These are phyloP conservation scores for Agrilus biguttatus DNA, from an alignment of 2,888 invertebrate species.

Conservation along the genomic window DNA sequence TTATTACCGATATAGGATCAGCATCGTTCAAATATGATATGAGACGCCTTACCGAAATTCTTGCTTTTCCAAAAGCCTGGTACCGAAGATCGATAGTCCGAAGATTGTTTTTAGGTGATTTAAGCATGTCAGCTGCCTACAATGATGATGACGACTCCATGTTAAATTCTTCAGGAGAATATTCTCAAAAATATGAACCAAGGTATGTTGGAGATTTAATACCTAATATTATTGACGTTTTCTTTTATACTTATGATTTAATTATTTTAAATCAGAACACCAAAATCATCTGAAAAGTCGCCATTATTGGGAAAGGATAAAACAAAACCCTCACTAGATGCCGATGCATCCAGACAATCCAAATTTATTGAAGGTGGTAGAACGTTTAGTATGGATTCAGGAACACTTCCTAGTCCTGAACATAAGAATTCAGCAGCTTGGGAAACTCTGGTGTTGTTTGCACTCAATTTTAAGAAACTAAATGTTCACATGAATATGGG, in stretches of 20 bases:
- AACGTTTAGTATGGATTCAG: constrained; percentile 40
- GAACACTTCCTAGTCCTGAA: constrained; percentile 37
- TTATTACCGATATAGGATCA: constrained; percentile 88
- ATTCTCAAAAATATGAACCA: constrained; percentile 10
- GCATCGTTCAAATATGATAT: constrained; percentile 98
- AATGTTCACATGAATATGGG: constrained; percentile 99
- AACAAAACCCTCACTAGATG: constrained; percentile 40
- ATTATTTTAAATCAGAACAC: constrained; percentile 3
- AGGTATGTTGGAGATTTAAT: neutral
- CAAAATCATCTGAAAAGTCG: constrained; percentile 20
- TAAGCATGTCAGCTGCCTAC: constrained; percentile 42
- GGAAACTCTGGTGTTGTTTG: constrained; percentile 93
- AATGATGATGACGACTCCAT: constrained; percentile 23
- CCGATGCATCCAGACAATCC: constrained; percentile 32
- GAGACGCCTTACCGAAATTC: constrained; percentile 88
- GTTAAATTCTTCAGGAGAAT: constrained; percentile 8
- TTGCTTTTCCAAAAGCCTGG: constrained; percentile 98
- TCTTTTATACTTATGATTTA: too few relatives aligned
- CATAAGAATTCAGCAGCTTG: constrained; percentile 62
- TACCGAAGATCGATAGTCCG: constrained; percentile 88
- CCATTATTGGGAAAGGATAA: constrained; percentile 37
- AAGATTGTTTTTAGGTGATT: constrained; percentile 84
- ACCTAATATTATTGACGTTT: too few relatives aligned
- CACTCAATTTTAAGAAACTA: constrained; percentile 87
- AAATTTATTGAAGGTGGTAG: constrained; percentile 40